Evolutionary conservation across 2,888 invertebrate species (phyloP).

Genomic region (Gastracanthus pulcherrimus): DNA sequence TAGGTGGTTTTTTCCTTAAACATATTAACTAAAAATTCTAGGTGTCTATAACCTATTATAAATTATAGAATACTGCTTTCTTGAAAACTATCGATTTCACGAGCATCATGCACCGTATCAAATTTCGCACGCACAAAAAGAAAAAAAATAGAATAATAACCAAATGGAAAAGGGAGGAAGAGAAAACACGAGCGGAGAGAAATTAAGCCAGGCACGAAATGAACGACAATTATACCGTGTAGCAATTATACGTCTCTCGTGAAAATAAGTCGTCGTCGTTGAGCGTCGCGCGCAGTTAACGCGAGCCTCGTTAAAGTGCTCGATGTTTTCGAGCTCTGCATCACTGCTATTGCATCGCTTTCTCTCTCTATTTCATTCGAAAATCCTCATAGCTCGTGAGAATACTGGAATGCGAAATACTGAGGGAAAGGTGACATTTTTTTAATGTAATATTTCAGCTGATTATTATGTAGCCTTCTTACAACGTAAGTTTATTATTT

Average conservation of each 20-base stretch:
- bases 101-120: background rate
- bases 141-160: background rate
- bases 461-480: background rate
- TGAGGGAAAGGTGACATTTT: background rate
- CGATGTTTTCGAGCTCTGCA: background rate
- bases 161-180: background rate
- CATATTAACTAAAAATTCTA: too few species aligned
- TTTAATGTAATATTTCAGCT: too few species aligned
- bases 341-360: background rate
- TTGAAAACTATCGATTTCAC: background rate
- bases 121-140: background rate
- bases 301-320: constrained; percentile 21
- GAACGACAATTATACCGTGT: background rate
- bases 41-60: too few species aligned
- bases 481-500: background rate
- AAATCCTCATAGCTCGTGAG: background rate
- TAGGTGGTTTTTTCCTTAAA: too few species aligned
- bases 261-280: constrained; percentile 25
- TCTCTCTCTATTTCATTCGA: background rate
- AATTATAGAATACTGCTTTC: too few species aligned
- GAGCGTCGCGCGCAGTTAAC: too few species aligned
- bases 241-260: constrained; percentile 20
- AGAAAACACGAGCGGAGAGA: background rate
- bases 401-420: background rate
- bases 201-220: background rate